Conservation (phyloP, 1,140 invertebrate species). For the Luehdorfia chinensis region DNA sequence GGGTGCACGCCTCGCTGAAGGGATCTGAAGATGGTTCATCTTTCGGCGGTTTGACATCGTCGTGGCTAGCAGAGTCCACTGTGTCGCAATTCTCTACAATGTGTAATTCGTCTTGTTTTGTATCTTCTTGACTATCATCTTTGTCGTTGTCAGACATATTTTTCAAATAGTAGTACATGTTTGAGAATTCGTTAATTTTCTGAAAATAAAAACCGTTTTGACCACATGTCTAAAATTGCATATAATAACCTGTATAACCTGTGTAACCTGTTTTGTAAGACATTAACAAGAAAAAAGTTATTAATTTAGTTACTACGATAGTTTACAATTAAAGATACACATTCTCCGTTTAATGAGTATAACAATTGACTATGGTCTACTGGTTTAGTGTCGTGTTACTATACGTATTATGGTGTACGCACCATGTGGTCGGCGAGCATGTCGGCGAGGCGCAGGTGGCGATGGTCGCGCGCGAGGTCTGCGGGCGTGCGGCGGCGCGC, state of each 20-base stretch:
- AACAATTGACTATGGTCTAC: too few relatives aligned
- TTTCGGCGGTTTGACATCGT: conserved; percentile 19
- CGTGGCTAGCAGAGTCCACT: conserved; percentile 45
- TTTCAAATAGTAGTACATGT: conserved; percentile 90
- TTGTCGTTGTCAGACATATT: conserved; percentile 81
- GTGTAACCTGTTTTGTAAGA: background rate
- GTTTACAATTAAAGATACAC: too few relatives aligned
- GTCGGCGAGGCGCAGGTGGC: conserved; percentile 83
- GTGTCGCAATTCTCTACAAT: conserved; percentile 60
- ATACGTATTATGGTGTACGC: conserved; percentile 45
- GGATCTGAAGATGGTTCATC: conserved; percentile 48
- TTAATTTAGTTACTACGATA: too few relatives aligned
- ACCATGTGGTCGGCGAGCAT: conserved; percentile 87
- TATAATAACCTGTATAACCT: background rate
- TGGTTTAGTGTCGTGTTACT: background rate
- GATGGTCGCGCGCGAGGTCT: conserved; percentile 86
- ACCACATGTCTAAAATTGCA: background rate
- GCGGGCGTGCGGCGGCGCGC: conserved; percentile 87
- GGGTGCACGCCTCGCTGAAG: conserved; percentile 71
- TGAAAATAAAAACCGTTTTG: conserved; percentile 41
- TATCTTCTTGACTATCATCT: conserved; percentile 50
- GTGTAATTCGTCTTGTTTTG: conserved; percentile 43
- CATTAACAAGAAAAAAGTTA: too few relatives aligned
- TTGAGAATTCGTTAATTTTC: conserved; percentile 88
- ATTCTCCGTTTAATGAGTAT: too few relatives aligned